Evolutionary conservation across 1,140 invertebrate genomes (phyloP).

Genomic region (Drosophila tristis): DNA sequence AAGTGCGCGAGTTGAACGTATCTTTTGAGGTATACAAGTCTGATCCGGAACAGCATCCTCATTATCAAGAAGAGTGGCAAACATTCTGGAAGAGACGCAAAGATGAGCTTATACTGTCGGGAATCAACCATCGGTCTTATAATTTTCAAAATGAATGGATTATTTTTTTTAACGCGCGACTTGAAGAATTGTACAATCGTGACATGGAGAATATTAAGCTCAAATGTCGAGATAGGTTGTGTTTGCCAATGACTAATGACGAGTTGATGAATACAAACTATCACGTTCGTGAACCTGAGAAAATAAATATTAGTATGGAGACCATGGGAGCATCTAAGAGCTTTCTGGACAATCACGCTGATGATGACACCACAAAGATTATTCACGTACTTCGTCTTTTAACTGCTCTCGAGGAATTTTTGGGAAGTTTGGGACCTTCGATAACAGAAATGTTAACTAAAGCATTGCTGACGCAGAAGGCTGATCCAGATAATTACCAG

Average conservation of each 20-base stretch:
- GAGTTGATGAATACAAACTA: conserved; percentile 59
- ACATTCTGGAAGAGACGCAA: conserved; percentile 88
- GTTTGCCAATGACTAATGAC: conserved; percentile 66
- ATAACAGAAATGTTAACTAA: conserved; percentile 89
- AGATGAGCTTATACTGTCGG: conserved; percentile 78
- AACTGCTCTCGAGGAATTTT: conserved; percentile 90
- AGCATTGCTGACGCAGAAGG: conserved; percentile 89
- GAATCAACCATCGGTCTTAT: conserved; percentile 89
- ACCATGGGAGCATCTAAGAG: not conserved
- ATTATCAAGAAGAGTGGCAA: conserved; percentile 93
- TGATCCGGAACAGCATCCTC: conserved; percentile 92
- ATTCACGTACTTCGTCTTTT: conserved; percentile 89
- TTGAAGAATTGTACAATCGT: conserved; percentile 90
- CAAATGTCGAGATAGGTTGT: conserved; percentile 75
- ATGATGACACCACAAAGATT: conserved; percentile 39
- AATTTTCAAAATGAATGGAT: conserved; percentile 95
- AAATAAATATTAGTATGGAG: not conserved
- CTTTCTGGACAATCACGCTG: not conserved
- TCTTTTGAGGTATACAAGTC: conserved; percentile 53
- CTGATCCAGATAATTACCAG: conserved; percentile 43
- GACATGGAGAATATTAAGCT: conserved; percentile 75
- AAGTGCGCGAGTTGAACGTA: conserved; percentile 62
- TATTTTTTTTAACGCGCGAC: conserved; percentile 90
- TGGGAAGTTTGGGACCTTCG: conserved; percentile 91
- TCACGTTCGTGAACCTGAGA: conserved; percentile 46